Conservation (phyloP, 2,888 invertebrate genomes). For the Theretra japonica region DNA sequence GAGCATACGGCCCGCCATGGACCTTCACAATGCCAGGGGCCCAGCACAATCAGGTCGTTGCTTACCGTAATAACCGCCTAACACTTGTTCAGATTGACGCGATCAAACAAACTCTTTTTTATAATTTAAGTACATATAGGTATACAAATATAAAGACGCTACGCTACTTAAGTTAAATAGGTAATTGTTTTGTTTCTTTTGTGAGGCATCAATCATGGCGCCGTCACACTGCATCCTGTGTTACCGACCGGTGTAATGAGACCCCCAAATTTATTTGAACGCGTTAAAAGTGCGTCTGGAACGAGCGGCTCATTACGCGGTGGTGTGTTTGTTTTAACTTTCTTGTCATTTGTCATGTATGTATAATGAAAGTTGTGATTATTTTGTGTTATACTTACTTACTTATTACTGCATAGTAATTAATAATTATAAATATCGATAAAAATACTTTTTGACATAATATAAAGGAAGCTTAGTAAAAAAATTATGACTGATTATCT, state of each 20-base stretch:
- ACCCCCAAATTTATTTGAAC: slow-evolving; percentile 38
- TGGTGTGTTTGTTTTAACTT: slow-evolving; percentile 10
- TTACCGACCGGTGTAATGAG: slow-evolving; percentile 42
- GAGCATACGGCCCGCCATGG: too few relatives aligned
- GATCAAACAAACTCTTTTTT: too few relatives aligned
- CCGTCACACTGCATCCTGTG: slow-evolving; percentile 49
- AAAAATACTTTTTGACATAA: too few relatives aligned
- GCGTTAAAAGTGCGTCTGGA: slow-evolving; percentile 16
- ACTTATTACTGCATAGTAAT: not conserved
- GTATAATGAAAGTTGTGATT: not conserved
- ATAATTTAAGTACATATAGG: not conserved
- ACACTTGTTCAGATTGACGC: too few relatives aligned
- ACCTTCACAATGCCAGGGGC: too few relatives aligned
- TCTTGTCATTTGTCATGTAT: not conserved
- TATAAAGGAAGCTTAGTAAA: not conserved
- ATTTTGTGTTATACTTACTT: not conserved
- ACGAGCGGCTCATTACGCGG: slow-evolving; percentile 39
- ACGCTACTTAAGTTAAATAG: slow-evolving; percentile 10
- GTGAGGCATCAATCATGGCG: not conserved
- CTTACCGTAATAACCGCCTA: too few relatives aligned
- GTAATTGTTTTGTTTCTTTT: not conserved
- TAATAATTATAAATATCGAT: not conserved
- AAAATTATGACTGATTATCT: not conserved
- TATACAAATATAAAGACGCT: not conserved
- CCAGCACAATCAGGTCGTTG: too few relatives aligned